Evolutionary conservation across 2,888 invertebrate genomes (phyloP), one percentile per base, ranked within the genome.

Genomic region (Ischnura elegans): DNA sequence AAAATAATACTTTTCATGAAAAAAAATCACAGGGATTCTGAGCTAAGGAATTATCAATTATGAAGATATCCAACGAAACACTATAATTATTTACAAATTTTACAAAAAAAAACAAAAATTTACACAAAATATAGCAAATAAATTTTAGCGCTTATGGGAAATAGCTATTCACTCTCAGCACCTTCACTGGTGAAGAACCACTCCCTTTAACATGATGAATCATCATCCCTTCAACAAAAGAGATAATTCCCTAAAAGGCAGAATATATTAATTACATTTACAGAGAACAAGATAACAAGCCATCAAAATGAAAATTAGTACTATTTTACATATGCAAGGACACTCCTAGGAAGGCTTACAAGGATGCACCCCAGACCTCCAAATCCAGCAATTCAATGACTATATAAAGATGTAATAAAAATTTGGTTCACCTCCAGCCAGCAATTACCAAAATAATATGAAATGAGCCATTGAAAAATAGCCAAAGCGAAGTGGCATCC

Each of bases 71-170:
- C 47, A 61, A 90, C 25, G 43, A 45, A 42, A 61, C 45, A 61
- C 90, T 90, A 90, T 29, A 42, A 55, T 51, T 90, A 90, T 90
- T 43, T 90, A 90, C 90, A 90, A 90, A 66, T 43, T 66, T 66
- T 90, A 66, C 61, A n/a, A 8, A 21, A 25, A n/a, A n/a, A n/a
- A n/a, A n/a, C n/a, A n/a, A n/a, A n/a, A n/a, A n/a, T n/a, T n/a
- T n/a, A n/a, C n/a, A n/a, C n/a, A n/a, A n/a, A 43, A 36, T n/a
- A 13, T 36, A 10, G 29, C 36, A 36, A 76, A 36, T 13, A 76
- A 76, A 76, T 36, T 10, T 76, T 5, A 36, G 36, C 16, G 8
- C 76, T 36, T 36, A 8, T 36, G 76, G 16, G 76, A 29, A 76
- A 66, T 3, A 55, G 21, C 36, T 6, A 36, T 36, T 76, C 76